A percentile compares a stretch with the other conserved stretches of the same genome.
phyloP scores from a whole-genome alignment of 1,140 invertebrate genomes.

The Xylocopa sonorina region DNA sequence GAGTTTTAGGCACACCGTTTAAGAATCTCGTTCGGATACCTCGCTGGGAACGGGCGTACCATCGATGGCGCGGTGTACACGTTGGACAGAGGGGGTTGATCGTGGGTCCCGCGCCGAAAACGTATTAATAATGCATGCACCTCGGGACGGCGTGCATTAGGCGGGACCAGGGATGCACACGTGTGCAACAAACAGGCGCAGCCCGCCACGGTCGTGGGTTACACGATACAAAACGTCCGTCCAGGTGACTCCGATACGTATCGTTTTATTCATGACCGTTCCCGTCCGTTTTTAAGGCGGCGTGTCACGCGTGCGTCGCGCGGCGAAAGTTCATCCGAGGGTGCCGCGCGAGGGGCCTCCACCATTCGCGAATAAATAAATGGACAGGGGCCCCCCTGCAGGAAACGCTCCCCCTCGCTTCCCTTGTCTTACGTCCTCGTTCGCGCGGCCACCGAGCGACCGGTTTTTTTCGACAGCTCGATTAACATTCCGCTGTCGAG shows the following conservation, averaged over 20 bases:
- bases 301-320: constrained; percentile 38
- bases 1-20: no score
- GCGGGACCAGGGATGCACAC: constrained; percentile 28
- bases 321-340: constrained; percentile 44
- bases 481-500: constrained; percentile 47
- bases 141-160: constrained; percentile 9
- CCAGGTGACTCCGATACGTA: constrained; percentile 39
- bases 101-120: constrained; percentile 43
- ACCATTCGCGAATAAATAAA: constrained; percentile 30
- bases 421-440: neutral
- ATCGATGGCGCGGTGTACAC: no score
- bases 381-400: neutral
- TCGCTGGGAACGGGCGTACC: no score
- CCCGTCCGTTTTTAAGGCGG: constrained; percentile 2
- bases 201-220: constrained; percentile 2
- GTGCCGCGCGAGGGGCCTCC: no score
- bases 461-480: constrained; percentile 38
- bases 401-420: no score
- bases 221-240: constrained; percentile 35
- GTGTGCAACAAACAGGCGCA: neutral
- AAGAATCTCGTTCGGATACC: neutral
- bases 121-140: constrained; percentile 57
- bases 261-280: constrained; percentile 57
- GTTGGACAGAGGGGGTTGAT: no score
- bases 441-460: neutral